phyloP scores from a whole-genome alignment of 2,113 vertebrate species.

The Xenopus laevis region DNA sequence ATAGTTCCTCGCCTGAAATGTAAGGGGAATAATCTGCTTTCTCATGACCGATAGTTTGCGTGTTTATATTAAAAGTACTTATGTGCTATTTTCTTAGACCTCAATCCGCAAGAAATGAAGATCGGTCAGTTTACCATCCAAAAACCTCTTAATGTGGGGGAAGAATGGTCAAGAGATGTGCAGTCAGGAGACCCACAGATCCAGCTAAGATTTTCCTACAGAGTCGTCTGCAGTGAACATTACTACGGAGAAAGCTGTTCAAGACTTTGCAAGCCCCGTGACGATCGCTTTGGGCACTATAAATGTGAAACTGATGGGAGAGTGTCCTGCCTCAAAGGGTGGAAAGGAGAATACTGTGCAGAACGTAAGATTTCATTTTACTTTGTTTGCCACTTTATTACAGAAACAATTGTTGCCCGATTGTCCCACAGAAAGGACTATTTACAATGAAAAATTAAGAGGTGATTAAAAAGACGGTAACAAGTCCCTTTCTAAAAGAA shows the following conservation, averaged over 20 bases:
- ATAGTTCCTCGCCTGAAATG: neutral
- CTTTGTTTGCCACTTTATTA: neutral
- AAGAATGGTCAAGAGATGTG: constrained; percentile 74
- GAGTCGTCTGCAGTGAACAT: constrained; percentile 90
- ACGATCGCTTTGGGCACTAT: constrained; percentile 91
- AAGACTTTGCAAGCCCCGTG: constrained; percentile 82
- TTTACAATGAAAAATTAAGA: no score
- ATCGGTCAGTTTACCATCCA: constrained; percentile 84
- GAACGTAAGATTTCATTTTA: constrained; percentile 74
- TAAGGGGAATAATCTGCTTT: neutral
- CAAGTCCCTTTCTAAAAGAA: no score
- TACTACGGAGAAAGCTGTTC: constrained; percentile 96
- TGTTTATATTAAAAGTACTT: neutral
- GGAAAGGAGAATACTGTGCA: constrained; percentile 91
- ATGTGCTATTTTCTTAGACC: neutral
- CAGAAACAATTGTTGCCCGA: neutral
- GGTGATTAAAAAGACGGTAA: no score
- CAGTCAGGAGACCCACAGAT: constrained; percentile 64
- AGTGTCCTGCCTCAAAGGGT: constrained; percentile 80
- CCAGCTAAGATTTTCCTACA: constrained; percentile 86
- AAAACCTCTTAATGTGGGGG: constrained; percentile 75
- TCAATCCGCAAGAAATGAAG: constrained; percentile 57
- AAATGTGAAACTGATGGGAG: constrained; percentile 83
- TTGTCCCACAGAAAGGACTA: no score
- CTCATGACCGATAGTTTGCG: neutral